Evolutionary conservation across 2,888 invertebrate genomes (phyloP).

Genomic region (Arrhopalites spinosus): DNA sequence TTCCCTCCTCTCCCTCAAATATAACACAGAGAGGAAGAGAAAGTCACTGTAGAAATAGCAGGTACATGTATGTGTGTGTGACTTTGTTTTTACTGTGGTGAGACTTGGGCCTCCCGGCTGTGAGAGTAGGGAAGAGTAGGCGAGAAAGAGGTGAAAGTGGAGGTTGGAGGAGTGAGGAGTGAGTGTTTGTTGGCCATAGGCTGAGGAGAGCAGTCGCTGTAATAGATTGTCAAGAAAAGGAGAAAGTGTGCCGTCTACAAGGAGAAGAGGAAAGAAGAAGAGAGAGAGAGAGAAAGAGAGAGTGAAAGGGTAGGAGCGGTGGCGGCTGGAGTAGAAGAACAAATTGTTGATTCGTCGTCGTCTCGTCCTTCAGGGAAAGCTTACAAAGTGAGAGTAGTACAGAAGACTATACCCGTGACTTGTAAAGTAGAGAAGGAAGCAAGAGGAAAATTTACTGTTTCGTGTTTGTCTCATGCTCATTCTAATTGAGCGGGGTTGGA

Average conservation of each 20-base stretch:
- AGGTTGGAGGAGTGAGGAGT: background rate
- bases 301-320: background rate
- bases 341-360: slow-evolving; percentile 36
- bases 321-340: slow-evolving; percentile 2
- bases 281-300: slow-evolving; percentile 7
- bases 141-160: background rate
- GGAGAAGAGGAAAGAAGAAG: background rate
- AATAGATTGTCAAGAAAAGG: background rate
- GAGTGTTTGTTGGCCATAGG: no score
- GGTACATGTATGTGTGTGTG: background rate
- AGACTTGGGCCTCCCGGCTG: background rate
- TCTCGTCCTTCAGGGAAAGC: background rate
- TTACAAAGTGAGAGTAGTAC: background rate
- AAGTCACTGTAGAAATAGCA: background rate
- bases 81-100: background rate
- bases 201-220: background rate
- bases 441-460: slow-evolving; percentile 3
- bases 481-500: background rate
- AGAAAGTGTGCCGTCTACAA: background rate
- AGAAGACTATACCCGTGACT: background rate
- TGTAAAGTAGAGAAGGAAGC: background rate
- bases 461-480: background rate
- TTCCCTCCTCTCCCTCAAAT: no score
- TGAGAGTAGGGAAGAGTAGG: background rate
- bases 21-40: no score